Base-by-base conservation (phyloP, 2,113 vertebrate species). In the Cettia cetti region DNA sequence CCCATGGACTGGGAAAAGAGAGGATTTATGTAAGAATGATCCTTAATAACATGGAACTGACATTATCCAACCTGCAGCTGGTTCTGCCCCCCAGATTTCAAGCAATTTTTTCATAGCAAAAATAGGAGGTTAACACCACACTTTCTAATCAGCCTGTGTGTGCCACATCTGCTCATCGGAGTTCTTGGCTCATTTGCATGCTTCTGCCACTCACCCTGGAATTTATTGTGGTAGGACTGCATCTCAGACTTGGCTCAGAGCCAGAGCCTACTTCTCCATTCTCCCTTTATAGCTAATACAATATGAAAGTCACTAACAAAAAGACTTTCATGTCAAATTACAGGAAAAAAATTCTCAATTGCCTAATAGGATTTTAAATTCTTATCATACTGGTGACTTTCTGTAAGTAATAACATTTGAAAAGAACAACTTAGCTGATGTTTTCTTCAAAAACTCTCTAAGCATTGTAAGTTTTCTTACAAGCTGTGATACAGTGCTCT, bases 341-440 rank as follows among this genome's bases (percentile, higher is more conserved):
- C 50, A 89, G 66, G 37, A 3, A 30, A 77, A 87, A 91, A 94
- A 91, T 53, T 76, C 68, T 90, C 69, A 95, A 70, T 91, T 84
- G 92, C 90, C 78, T 97, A 96, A 95, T 84, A 94, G 85, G 86
- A 90, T 96, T 97, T 97, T 82, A 96, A 96, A 94, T 95, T 94
- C 84, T 95, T 96, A 92, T 95, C 95, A 88, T 91, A 77, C 52
- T 83, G 53, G 78, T 82, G 91, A 92, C 74, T 96, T 96, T 95
- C 91, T 92, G 74, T 92, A 92, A 87, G 78, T 72, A 95, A 68
- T 59, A 93, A 81, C 72, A 87, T 83, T 80, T 95, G 80, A 92
- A 96, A 97, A 93, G 85, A 93, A 86, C 13, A 15, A 77, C 60
- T 94, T 89, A 83, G 71, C 59, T 86, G 79, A 60, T 77, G 47